These are phyloP conservation scores for Emydura subglobosa DNA, from an alignment of 2,113 vertebrate genomes.

Conservation along the genomic window DNA sequence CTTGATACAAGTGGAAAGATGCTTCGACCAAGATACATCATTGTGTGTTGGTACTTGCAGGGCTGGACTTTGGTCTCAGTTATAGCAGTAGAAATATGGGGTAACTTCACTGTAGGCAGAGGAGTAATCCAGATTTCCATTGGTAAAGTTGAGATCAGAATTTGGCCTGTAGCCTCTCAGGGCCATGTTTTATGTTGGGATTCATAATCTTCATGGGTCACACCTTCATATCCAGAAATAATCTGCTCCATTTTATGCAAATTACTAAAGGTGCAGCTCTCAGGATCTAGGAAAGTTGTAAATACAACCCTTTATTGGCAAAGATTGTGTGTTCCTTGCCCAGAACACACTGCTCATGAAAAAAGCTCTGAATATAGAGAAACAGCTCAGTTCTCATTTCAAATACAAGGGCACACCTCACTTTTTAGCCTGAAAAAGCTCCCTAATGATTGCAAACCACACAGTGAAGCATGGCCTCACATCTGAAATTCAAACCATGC, in stretches of 20 bases:
- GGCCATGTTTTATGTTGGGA: background rate
- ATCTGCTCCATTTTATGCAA: background rate
- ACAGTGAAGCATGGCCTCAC: background rate
- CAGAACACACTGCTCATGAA: background rate
- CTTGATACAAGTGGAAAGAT: background rate
- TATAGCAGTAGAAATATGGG: background rate
- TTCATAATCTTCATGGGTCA: background rate
- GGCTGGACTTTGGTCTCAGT: background rate
- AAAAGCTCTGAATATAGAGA: background rate
- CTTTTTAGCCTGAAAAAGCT: background rate
- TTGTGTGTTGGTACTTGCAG: background rate
- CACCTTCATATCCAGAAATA: background rate
- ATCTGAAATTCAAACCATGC: background rate
- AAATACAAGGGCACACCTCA: background rate
- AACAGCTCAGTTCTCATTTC: background rate
- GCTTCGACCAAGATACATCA: background rate
- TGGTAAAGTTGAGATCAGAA: background rate
- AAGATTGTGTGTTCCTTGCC: background rate
- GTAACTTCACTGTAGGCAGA: background rate
- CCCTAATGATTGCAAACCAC: background rate
- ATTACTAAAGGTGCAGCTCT: background rate
- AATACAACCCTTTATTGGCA: background rate
- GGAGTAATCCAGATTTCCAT: background rate
- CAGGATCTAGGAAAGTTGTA: background rate
- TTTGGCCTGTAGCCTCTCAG: background rate